Evolutionary conservation across 2,113 vertebrate species (phyloP).

Genomic region (Siniperca chuatsi): DNA sequence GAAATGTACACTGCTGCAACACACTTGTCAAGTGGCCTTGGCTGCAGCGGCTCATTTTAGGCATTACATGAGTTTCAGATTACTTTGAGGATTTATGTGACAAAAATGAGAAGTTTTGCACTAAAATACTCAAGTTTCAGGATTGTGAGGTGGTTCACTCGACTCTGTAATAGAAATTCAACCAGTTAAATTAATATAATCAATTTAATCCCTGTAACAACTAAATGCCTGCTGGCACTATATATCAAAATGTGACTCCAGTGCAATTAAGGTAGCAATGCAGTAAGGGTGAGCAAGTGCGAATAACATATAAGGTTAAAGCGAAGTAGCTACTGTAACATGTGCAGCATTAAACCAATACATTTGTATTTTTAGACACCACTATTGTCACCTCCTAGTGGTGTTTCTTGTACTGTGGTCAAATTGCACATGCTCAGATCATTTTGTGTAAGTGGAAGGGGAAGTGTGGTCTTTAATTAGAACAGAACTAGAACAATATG

Average conservation of each 20-base stretch:
- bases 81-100: neutral
- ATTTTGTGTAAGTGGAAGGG: neutral
- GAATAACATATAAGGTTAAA: neutral
- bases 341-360: neutral
- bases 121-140: neutral
- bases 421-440: neutral
- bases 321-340: neutral
- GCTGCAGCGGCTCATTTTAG: conserved; percentile 8
- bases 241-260: neutral
- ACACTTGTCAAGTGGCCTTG: conserved; percentile 16
- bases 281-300: neutral
- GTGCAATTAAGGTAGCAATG: neutral
- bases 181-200: neutral
- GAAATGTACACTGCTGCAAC: conserved; percentile 4
- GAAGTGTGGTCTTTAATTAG: neutral
- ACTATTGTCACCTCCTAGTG: neutral
- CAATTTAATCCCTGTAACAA: neutral
- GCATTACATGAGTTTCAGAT: neutral
- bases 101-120: neutral
- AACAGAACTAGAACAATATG: too few species aligned
- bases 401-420: neutral
- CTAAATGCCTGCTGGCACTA: neutral
- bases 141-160: neutral
- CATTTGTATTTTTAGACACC: neutral
- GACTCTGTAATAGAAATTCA: conserved; percentile 3